Conservation (phyloP, 2,888 invertebrate species). For the Venusia cambrica region DNA sequence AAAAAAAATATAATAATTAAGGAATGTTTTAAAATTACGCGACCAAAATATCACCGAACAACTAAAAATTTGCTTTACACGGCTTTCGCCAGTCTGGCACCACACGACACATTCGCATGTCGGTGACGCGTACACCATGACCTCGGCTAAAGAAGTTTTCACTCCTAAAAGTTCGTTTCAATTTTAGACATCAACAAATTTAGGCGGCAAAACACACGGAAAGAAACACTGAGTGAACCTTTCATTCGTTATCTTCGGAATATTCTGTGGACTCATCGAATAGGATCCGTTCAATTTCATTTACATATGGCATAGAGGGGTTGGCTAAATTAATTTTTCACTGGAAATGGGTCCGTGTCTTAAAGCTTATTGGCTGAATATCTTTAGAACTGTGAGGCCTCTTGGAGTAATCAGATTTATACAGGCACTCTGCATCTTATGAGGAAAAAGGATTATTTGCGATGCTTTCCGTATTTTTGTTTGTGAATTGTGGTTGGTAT, state of each 20-base stretch:
- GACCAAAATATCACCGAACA: too few relatives aligned
- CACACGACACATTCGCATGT: too few relatives aligned
- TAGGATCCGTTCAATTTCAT: conserved; percentile 52
- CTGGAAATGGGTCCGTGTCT: conserved; percentile 37
- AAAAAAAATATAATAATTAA: too few relatives aligned
- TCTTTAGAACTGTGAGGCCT: conserved; percentile 22
- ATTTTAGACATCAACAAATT: too few relatives aligned
- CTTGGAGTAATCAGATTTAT: conserved; percentile 26
- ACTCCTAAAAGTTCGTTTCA: too few relatives aligned
- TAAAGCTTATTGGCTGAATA: conserved; percentile 44
- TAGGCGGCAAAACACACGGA: too few relatives aligned
- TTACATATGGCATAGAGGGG: conserved; percentile 57
- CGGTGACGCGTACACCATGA: too few relatives aligned
- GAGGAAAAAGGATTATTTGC: conserved; percentile 7
- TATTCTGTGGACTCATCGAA: conserved; percentile 10
- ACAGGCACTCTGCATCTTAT: conserved; percentile 7
- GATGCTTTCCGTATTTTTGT: conserved; percentile 2
- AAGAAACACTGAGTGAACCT: not conserved
- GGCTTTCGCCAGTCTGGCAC: too few relatives aligned
- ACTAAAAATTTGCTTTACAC: too few relatives aligned
- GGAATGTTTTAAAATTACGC: too few relatives aligned
- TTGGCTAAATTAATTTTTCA: conserved; percentile 56
- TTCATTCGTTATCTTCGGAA: not conserved
- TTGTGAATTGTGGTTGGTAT: too few relatives aligned
- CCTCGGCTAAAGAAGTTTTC: too few relatives aligned